A percentile compares a stretch with the other conserved stretches of the same genome.
Evolutionary conservation across 2,888 invertebrate species (phyloP).

Genomic region (Machimus atricapillus): DNA sequence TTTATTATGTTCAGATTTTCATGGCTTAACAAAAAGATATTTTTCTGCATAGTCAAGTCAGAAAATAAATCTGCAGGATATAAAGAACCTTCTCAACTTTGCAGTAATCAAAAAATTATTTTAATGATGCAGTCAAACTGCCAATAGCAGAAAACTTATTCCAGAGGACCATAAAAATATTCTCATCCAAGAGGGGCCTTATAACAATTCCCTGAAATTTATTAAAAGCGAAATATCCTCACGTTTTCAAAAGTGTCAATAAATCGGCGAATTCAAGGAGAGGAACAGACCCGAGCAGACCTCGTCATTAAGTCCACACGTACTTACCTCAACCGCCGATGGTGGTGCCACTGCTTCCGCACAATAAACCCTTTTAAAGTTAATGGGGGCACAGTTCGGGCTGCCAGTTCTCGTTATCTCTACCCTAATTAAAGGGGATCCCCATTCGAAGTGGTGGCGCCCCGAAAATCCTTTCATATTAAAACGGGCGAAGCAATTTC

Average conservation of each 20-base stretch:
- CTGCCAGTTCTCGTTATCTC: slow-evolving; percentile 29
- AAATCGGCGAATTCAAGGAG: background rate
- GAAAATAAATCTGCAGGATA: background rate
- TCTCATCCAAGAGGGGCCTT: background rate
- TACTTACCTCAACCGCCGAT: background rate
- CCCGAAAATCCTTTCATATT: slow-evolving; percentile 4
- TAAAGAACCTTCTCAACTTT: background rate
- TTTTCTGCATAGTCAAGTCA: too few species aligned
- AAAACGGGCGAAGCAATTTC: slow-evolving; percentile 9
- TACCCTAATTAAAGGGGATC: slow-evolving; percentile 13
- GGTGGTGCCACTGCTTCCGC: background rate
- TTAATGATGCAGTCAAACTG: background rate
- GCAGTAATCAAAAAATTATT: background rate
- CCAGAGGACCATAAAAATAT: background rate
- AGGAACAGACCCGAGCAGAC: background rate
- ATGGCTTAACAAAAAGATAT: too few species aligned
- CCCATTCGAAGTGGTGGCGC: slow-evolving; percentile 3
- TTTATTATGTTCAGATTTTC: too few species aligned
- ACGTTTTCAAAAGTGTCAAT: background rate
- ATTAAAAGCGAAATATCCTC: background rate
- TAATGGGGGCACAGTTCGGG: background rate
- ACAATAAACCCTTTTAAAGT: slow-evolving; percentile 18
- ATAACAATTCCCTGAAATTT: background rate
- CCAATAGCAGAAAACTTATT: background rate
- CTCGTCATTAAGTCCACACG: slow-evolving; percentile 18